These are phyloP conservation scores for Stramonita haemastoma DNA, from an alignment of 2,888 invertebrate genomes.

Conservation along the genomic window DNA sequence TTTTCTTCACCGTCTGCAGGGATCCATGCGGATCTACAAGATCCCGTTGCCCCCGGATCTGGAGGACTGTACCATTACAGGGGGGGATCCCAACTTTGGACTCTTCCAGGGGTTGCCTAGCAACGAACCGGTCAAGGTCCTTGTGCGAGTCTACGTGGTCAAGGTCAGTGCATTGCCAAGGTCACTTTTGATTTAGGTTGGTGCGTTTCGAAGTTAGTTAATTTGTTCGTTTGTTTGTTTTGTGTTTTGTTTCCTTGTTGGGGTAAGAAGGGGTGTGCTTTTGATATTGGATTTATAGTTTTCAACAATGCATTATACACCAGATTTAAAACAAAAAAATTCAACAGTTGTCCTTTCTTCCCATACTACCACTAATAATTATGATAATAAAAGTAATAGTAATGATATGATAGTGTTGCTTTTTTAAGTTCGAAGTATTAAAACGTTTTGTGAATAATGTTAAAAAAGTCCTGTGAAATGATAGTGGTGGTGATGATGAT, in stretches of 20 bases:
- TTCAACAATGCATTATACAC: background rate
- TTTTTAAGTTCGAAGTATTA: no score
- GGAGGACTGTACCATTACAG: slow-evolving; percentile 85
- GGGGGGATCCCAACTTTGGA: slow-evolving; percentile 87
- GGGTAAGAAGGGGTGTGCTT: background rate
- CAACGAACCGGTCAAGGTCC: slow-evolving; percentile 77
- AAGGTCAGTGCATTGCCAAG: slow-evolving; percentile 67
- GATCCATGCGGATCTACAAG: slow-evolving; percentile 91
- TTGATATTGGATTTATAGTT: background rate
- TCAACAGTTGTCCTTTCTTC: no score
- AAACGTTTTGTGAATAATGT: no score
- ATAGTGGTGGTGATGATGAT: no score
- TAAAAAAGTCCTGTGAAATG: no score
- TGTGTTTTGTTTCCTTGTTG: no score
- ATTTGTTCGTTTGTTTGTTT: background rate
- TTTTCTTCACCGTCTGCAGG: slow-evolving; percentile 80
- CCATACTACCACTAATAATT: no score
- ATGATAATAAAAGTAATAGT: no score
- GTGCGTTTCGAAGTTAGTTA: background rate
- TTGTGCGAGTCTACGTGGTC: slow-evolving; percentile 77
- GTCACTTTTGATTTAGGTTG: background rate
- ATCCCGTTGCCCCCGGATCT: slow-evolving; percentile 88
- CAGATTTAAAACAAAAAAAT: no score
- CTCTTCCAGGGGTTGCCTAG: slow-evolving; percentile 81
- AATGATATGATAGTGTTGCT: no score